Evolutionary conservation across 2,888 invertebrate genomes (phyloP), one percentile per base, ranked within the genome.

Genomic region (Prenolepis imparis): DNA sequence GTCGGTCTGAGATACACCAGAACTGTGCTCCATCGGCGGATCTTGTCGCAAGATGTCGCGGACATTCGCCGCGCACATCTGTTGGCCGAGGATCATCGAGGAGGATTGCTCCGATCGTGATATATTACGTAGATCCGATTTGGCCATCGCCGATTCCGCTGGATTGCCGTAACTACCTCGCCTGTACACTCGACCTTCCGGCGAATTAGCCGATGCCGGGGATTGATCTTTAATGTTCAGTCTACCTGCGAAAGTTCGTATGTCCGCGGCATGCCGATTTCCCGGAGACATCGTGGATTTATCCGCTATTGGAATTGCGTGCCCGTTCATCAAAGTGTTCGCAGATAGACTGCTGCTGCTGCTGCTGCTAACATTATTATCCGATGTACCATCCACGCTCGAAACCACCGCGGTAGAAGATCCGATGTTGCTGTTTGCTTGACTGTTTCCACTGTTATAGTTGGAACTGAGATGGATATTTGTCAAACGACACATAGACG

Each of bases 401-500:
- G 89, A 82, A n/a, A 41, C n/a, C 18, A 48, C 39, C 66, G 86
- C 15, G 18, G 75, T 55, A 9, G 85, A 70, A n/a, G 78, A 59
- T 67, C 86, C 83, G 61, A 66, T 78, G n/a, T 86, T 89, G 55
- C 83, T 83, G 63, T 68, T 87, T 41, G 83, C 21, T 52, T 91
- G 90, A 63, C 82, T 84, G 28, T 61, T 85, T 75, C 82, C 87
- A 73, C 66, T 32, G 44, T 78, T 87, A 24, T 85, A 88, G 72
- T 66, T 85, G 28, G 86, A 80, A 82, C 78, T 87, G 15, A 87
- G 86, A 32, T 85, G 86, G 57, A 77, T 81, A 82, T 86, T 90
- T 44, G 86, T 55, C 48, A 85, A 80, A 64, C 84, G 84, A 66
- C 84, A 88, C 32, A 81, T 57, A 41, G 90, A 89, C 28, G 95